These are phyloP conservation scores for Lasius platythorax DNA, from an alignment of 2,888 invertebrate species.

Conservation along the genomic window DNA sequence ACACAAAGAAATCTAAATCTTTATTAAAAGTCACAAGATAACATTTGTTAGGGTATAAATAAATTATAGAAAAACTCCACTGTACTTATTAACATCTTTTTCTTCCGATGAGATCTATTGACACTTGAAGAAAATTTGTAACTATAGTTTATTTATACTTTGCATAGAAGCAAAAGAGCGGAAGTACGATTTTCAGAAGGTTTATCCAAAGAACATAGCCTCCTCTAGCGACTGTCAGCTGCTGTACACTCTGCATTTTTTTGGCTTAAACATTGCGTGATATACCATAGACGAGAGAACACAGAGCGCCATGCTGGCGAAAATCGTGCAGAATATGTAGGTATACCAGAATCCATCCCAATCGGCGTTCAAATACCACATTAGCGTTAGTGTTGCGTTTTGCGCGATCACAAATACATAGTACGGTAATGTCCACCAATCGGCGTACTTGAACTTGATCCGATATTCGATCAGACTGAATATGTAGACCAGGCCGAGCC, in stretches of 20 bases:
- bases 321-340: constrained; percentile 89
- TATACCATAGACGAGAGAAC: constrained; percentile 80
- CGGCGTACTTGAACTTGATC: constrained; percentile 91
- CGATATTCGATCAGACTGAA: constrained; percentile 93
- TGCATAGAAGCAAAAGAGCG: neutral
- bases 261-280: constrained; percentile 81
- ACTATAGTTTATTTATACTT: constrained; percentile 4
- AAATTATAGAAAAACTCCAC: constrained; percentile 8
- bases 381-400: constrained; percentile 90
- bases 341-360: constrained; percentile 91
- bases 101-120: neutral
- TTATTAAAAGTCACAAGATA: constrained; percentile 16
- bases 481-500: constrained; percentile 91
- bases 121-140: neutral
- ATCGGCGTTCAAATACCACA: constrained; percentile 89
- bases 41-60: constrained; percentile 3
- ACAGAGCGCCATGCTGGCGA: constrained; percentile 86
- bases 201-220: constrained; percentile 16
- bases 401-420: constrained; percentile 89
- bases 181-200: constrained; percentile 3
- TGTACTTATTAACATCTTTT: neutral
- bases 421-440: constrained; percentile 90
- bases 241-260: constrained; percentile 80
- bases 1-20: neutral
- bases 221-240: constrained; percentile 64